A percentile compares a stretch with the other conserved stretches of the same genome.
phyloP scores from a whole-genome alignment of 2,888 invertebrate genomes.

The Caenorhabditis sp. region DNA sequence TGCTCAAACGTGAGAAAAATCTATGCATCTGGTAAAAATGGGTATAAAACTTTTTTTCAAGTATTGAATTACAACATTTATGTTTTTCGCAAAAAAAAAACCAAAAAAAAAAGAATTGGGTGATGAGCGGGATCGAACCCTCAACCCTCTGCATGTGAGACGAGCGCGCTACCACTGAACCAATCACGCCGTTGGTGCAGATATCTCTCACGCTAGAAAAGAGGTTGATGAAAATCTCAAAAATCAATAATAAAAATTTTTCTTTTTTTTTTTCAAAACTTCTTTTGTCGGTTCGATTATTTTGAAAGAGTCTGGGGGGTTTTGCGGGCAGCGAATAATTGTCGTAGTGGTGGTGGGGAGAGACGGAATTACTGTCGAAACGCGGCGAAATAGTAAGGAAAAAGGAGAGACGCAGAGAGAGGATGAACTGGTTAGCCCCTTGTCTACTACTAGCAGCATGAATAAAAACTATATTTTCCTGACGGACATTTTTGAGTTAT shows the following conservation, averaged over 20 bases:
- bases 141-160: no score
- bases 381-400: neutral
- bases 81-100: no score
- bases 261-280: neutral
- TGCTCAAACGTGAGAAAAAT: neutral
- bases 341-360: neutral
- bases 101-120: no score
- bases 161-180: no score
- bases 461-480: neutral
- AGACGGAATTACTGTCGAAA: neutral
- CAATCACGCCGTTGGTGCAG: no score
- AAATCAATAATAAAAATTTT: neutral
- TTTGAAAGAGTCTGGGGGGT: neutral
- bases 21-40: neutral
- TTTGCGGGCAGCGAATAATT: no score
- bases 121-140: no score
- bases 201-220: no score
- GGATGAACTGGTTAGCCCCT: conserved; percentile 4
- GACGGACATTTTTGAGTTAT: neutral
- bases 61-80: neutral
- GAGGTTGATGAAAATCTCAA: neutral
- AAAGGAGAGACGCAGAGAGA: neutral
- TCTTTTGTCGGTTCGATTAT: neutral
- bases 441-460: neutral
- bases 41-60: neutral